Evolutionary conservation across 2,113 vertebrate genomes (phyloP).

Genomic region (Sarotherodon lohbergeri): DNA sequence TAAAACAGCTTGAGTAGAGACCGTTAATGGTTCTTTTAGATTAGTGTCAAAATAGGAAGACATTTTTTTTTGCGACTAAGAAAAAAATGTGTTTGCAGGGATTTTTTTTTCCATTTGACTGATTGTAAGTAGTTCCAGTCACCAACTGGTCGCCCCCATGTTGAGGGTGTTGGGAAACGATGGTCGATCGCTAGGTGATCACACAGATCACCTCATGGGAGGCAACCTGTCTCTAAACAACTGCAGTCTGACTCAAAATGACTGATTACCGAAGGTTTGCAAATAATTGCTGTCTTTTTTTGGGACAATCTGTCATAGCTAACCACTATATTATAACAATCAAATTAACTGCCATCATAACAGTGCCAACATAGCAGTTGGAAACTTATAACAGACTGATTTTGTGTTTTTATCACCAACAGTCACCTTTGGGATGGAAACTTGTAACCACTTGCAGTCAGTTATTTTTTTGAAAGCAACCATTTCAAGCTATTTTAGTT

Average conservation of each 20-base stretch:
- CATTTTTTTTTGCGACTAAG: background rate
- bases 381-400: background rate
- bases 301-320: background rate
- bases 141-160: background rate
- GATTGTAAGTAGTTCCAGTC: background rate
- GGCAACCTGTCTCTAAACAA: background rate
- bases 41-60: background rate
- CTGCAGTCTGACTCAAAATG: background rate
- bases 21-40: background rate
- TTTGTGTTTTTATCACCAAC: background rate
- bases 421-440: background rate
- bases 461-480: background rate
- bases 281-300: background rate
- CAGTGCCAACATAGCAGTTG: background rate
- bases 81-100: background rate
- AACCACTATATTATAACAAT: background rate
- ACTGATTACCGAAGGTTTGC: background rate
- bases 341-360: background rate
- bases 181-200: rapidly evolving
- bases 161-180: background rate
- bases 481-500: background rate
- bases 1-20: background rate
- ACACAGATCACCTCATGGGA: background rate
- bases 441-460: background rate
- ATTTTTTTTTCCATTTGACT: background rate